Base-by-base conservation (phyloP, 2,888 invertebrate genomes). In the Synanthedon formicaeformis region DNA sequence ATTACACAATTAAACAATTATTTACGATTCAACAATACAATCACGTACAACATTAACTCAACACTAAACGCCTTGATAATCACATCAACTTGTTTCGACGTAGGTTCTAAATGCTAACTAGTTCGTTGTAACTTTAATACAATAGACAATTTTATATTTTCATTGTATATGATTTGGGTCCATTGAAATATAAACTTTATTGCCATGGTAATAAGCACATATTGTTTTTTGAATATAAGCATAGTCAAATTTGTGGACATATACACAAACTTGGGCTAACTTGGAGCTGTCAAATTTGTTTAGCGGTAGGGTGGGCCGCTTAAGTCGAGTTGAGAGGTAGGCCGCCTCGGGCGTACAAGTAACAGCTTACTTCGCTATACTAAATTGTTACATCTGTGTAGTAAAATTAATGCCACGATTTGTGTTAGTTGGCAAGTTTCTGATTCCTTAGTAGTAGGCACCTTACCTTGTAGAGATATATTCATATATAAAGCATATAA, bases 241-340 rank as follows among this genome's bases (percentile, higher is more conserved):
- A 34, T 1, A 56, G 55, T 54, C 61, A 78, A 66, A 56, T 72
- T 78, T 71, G 76, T 67, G 65, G 66, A 68, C 69, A 67, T 75
- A 73, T 77, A 73, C 75, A 73, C 75, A 76, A 84, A 84, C 81
- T 85, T 82, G 69, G 73, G 69, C 77, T 79, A 85, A 86, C 75
- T 85, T 82, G 68, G 72, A 81, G 84, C 87, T 85, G 86, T 86
- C 87, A 87, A 85, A 87, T 86, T 86, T 86, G 86, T 85, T 85
- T 82, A 86, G 86, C 77, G 84, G 85, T 78, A 71, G 74, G 78
- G 79, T 77, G 81, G 80, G 78, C 73, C 72, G 79, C 74, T 75
- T 74, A 83, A 80, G 82, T 82, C 78, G 73, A 67, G 67, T 82
- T 78, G 73, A 67, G 67, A 75, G 69, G 69, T 66, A 69, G 73